A percentile compares a stretch with the other conserved stretches of the same genome.
Conservation (phyloP, 53 echinoderm and acorn worm genomes). For the Echinarachnius parma region DNA sequence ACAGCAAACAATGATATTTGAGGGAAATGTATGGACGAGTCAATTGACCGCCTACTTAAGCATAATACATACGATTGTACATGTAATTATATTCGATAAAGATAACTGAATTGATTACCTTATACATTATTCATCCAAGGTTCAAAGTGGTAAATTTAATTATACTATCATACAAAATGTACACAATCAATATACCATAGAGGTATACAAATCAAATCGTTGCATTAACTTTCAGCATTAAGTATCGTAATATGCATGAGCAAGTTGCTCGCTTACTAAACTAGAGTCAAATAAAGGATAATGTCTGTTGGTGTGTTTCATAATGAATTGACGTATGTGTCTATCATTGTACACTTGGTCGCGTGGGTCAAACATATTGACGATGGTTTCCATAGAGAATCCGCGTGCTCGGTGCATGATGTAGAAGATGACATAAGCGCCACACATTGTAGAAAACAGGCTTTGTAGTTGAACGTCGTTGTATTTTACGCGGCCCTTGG, state of each 20-base stretch:
- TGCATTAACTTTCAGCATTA: too few relatives aligned
- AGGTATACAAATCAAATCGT: too few relatives aligned
- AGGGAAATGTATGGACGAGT: too few relatives aligned
- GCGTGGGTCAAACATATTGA: neutral
- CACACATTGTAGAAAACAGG: neutral
- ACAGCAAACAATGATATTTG: too few relatives aligned
- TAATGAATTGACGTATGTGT: conserved; percentile 1
- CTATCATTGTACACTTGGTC: neutral
- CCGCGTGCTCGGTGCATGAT: neutral
- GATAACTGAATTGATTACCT: too few relatives aligned
- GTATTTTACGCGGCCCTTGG: neutral
- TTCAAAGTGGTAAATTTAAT: too few relatives aligned
- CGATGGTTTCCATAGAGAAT: neutral
- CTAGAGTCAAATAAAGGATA: neutral
- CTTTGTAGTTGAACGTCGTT: neutral
- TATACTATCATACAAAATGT: too few relatives aligned
- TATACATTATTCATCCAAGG: too few relatives aligned
- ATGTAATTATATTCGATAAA: too few relatives aligned
- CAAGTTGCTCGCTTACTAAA: conserved; percentile 1
- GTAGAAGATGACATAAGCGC: neutral
- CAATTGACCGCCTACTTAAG: too few relatives aligned
- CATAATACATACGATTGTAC: too few relatives aligned
- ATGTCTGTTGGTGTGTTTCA: neutral
- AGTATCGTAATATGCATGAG: conserved; percentile 6
- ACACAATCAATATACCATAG: too few relatives aligned